Base-by-base conservation (phyloP, 2,888 invertebrate genomes). In the Apoderus coryli region DNA sequence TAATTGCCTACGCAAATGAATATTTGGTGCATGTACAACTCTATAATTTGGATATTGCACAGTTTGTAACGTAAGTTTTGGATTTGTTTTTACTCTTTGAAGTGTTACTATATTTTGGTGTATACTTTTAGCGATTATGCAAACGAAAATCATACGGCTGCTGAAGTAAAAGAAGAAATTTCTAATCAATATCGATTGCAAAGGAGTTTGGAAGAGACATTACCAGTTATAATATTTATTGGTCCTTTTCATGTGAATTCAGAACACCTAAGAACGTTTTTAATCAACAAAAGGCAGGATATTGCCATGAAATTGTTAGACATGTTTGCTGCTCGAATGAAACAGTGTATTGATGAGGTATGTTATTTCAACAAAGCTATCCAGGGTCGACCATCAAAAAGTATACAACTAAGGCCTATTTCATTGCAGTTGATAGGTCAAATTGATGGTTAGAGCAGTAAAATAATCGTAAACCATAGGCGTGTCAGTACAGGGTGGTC, bases 181-280 rank as follows among this genome's bases (percentile, higher is more conserved):
- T 62, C 75, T 25, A 61, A 63, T 44, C 77, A 84, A 32, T 65
- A 68, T 35, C 67, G 72, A 28, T 68, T 72, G 31, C 76, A 69
- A 44, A 60, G 67, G 10, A 68, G 69, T 16, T 50, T 88, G 0
- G 75, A 82, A 30, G 56, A 53, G 30, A 68, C 72, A 0, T 51
- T 90, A 31, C 89, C 89, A 0, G 61, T 67, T 14, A 61, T 50
- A 27, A 80, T 89, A 35, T 60, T 64, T 25, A 85, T 89, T 29
- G 88, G 86, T 0, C 79, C 86, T 0, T 89, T 79, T 52, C 54
- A 64, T 3, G 54, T 89, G 10, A 73, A 72, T 37, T 69, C 79
- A 0, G 75, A 76, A 9, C 64, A 65, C 0, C 50, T 86, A 13
- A 67, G 76, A 56, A 66, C 70, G 48, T 58, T 65, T 25, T 57